A percentile compares a stretch with the other conserved stretches of the same genome.
Conservation (phyloP, 1,140 invertebrate genomes). For the Neuroterus valhalla region DNA sequence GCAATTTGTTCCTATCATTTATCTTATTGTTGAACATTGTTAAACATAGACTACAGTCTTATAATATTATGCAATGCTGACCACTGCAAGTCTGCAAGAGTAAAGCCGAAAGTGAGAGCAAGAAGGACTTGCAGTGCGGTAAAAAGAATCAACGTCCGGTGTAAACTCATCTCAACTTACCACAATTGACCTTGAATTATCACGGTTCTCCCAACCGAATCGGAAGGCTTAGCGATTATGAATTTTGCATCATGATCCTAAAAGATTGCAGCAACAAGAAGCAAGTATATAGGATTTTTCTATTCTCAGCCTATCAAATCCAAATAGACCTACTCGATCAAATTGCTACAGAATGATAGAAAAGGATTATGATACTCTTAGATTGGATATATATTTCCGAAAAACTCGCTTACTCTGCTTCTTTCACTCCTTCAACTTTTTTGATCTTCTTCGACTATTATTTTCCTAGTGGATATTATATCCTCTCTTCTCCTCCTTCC, state of each 20-base stretch:
- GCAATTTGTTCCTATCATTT: too few species aligned
- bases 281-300: slow-evolving; percentile 4
- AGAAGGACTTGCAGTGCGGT: neutral
- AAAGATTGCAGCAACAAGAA: slow-evolving; percentile 24
- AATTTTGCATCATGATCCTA: slow-evolving; percentile 20
- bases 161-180: slow-evolving; percentile 28
- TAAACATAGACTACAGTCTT: neutral
- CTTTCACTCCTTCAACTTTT: neutral
- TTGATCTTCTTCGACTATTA: too few species aligned
- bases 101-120: slow-evolving; percentile 20
- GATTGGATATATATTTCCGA: neutral
- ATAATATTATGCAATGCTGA: neutral
- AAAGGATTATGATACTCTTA: slow-evolving; percentile 2
- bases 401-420: neutral
- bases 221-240: slow-evolving; percentile 26
- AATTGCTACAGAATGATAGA: slow-evolving; percentile 1
- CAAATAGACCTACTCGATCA: slow-evolving; percentile 15
- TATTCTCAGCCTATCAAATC: slow-evolving; percentile 18
- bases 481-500: too few species aligned
- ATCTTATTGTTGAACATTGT: too few species aligned
- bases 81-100: neutral
- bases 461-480: too few species aligned
- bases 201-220: slow-evolving; percentile 22
- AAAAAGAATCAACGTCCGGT: slow-evolving; percentile 25
- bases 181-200: slow-evolving; percentile 27